Percentiles rank a stretch among this genome's conserved stretches.
Evolutionary conservation across 2,797 vertebrate species (phyloP).

Genomic region (Danio aesculapii): DNA sequence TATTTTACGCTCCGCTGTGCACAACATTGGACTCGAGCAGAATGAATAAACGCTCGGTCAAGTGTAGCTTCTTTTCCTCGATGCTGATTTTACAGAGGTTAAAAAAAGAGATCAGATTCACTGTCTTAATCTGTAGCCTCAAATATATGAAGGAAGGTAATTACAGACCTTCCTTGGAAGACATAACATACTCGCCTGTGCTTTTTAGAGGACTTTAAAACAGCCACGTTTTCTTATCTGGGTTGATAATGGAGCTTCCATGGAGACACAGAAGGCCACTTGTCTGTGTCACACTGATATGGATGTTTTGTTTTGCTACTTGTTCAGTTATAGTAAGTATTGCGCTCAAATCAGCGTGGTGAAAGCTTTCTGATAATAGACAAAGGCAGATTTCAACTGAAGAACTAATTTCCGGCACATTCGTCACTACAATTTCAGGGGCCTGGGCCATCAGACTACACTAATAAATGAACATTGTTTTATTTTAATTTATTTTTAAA

Average conservation of each 20-base stretch:
- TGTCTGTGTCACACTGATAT: slow-evolving; percentile 51
- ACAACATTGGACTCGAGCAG: slow-evolving; percentile 45
- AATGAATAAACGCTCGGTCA: slow-evolving; percentile 47
- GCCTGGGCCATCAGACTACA: background rate
- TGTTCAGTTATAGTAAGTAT: slow-evolving; percentile 11
- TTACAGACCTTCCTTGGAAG: slow-evolving; percentile 7
- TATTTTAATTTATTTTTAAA: background rate
- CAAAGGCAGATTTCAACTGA: background rate
- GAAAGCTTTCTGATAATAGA: slow-evolving; percentile 38
- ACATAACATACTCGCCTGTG: slow-evolving; percentile 3
- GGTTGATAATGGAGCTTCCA: slow-evolving; percentile 43
- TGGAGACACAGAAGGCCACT: slow-evolving; percentile 30
- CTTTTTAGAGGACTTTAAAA: slow-evolving; percentile 14
- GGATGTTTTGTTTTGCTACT: slow-evolving; percentile 38
- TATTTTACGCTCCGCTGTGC: slow-evolving; percentile 60
- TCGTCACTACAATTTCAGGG: background rate
- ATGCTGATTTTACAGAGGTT: background rate
- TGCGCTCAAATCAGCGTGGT: slow-evolving; percentile 19
- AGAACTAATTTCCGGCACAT: background rate
- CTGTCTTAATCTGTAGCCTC: background rate
- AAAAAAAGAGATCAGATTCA: slow-evolving; percentile 5
- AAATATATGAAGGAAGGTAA: slow-evolving; percentile 11
- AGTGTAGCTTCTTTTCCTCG: slow-evolving; percentile 20
- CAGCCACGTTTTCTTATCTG: slow-evolving; percentile 45
- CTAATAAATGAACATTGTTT: background rate